Percentiles rank a stretch among this genome's conserved stretches.
These are phyloP conservation scores for Proterorhinus semilunaris DNA, from an alignment of 2,113 vertebrate species.

Conservation along the genomic window DNA sequence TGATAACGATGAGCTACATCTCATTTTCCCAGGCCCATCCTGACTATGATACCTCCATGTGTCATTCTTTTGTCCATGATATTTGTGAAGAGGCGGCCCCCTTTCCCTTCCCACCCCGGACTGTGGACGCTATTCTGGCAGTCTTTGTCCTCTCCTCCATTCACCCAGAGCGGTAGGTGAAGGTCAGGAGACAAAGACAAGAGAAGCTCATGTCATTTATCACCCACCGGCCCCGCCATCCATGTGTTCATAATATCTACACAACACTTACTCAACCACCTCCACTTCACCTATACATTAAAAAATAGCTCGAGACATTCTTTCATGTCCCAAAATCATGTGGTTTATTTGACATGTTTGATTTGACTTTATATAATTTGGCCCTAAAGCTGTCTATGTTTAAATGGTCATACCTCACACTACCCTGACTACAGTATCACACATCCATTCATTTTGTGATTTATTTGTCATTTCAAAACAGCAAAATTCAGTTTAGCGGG, in stretches of 20 bases:
- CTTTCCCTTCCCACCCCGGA: conserved; percentile 87
- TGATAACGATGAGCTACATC: neutral
- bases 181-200: conserved; percentile 69
- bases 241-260: conserved; percentile 6
- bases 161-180: conserved; percentile 88
- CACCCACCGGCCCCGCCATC: conserved; percentile 41
- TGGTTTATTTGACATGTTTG: too few species aligned
- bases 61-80: conserved; percentile 88
- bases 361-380: too few species aligned
- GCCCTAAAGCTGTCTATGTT: too few species aligned
- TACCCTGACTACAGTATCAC: too few species aligned
- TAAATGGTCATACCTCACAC: too few species aligned
- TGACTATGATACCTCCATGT: conserved; percentile 78
- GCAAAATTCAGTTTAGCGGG: too few species aligned
- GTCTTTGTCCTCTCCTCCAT: conserved; percentile 92
- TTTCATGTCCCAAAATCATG: too few species aligned
- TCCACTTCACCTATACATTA: conserved; percentile 25
- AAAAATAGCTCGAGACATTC: neutral
- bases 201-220: conserved; percentile 63
- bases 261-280: conserved; percentile 15
- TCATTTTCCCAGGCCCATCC: conserved; percentile 77
- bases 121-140: conserved; percentile 86
- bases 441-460: too few species aligned
- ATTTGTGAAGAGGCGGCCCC: conserved; percentile 80
- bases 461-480: too few species aligned